phyloP scores from a whole-genome alignment of 2,113 vertebrate species.

The Anoura caudifer region DNA sequence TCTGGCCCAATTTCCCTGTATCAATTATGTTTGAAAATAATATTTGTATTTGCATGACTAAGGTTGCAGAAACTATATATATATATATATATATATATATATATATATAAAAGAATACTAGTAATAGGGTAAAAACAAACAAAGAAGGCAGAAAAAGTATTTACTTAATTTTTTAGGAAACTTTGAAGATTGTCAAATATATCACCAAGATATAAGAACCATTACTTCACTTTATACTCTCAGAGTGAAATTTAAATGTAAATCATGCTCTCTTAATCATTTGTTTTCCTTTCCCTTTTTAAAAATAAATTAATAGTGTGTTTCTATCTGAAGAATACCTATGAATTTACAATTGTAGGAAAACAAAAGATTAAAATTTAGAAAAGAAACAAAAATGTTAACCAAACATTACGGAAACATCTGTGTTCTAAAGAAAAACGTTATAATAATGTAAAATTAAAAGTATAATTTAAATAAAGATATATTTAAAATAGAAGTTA shows the following conservation, averaged over 20 bases:
- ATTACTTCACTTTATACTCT: background rate
- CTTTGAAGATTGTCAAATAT: background rate
- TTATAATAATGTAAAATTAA: conserved; percentile 54
- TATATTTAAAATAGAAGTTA: conserved; percentile 17
- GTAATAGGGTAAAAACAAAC: background rate
- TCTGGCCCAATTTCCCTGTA: too few relatives aligned
- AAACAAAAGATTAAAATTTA: conserved; percentile 47
- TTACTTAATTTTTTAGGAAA: background rate
- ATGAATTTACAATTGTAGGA: background rate
- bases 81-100: background rate
- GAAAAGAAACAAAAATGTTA: conserved; percentile 51
- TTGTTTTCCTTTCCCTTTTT: background rate
- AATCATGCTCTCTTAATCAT: background rate
- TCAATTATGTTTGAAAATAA: background rate
- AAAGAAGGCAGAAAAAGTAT: background rate
- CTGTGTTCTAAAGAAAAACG: background rate
- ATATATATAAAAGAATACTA: background rate
- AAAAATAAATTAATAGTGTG: background rate
- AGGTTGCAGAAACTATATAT: background rate
- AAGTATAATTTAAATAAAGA: conserved; percentile 55
- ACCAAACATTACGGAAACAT: conserved; percentile 52
- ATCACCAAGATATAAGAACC: background rate
- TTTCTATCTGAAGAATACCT: background rate
- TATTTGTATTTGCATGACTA: background rate
- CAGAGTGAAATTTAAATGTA: background rate